Evolutionary conservation across 2,888 invertebrate genomes (phyloP).

Genomic region (Minunthozetes semirufus): DNA sequence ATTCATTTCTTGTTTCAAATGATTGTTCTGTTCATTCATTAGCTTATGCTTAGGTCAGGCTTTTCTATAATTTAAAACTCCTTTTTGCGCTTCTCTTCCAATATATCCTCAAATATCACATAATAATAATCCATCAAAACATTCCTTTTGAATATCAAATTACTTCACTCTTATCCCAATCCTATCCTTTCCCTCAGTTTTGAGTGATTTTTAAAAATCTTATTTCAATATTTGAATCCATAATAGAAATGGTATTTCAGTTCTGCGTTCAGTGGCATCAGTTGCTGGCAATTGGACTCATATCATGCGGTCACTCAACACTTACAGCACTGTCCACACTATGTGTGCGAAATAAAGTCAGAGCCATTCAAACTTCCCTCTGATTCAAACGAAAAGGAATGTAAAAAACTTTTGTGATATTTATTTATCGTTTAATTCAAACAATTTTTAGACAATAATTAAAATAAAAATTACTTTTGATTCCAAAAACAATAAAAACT

Average conservation of each 20-base stretch:
- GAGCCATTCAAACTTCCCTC: constrained; percentile 35
- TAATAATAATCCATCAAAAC: no score
- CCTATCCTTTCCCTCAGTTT: no score
- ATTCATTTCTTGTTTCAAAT: no score
- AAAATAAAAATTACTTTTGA: no score
- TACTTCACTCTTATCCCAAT: no score
- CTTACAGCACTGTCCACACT: constrained; percentile 49
- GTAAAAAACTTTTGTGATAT: constrained; percentile 24
- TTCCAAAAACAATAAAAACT: no score
- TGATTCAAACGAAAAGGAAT: constrained; percentile 15
- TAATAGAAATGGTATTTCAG: constrained; percentile 50
- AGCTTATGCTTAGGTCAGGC: no score
- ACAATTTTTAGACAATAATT: background rate
- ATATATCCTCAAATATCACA: background rate
- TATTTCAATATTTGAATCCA: constrained; percentile 33
- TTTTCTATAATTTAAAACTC: no score
- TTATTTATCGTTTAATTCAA: background rate
- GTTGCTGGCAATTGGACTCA: constrained; percentile 48
- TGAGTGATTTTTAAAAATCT: background rate
- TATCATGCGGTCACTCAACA: constrained; percentile 48
- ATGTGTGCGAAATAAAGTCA: constrained; percentile 42
- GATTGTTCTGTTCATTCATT: no score
- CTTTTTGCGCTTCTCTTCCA: no score
- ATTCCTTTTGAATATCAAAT: no score
- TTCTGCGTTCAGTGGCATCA: constrained; percentile 49